Evolutionary conservation across 2,888 invertebrate genomes (phyloP).

Genomic region (Seladonia tumulorum): DNA sequence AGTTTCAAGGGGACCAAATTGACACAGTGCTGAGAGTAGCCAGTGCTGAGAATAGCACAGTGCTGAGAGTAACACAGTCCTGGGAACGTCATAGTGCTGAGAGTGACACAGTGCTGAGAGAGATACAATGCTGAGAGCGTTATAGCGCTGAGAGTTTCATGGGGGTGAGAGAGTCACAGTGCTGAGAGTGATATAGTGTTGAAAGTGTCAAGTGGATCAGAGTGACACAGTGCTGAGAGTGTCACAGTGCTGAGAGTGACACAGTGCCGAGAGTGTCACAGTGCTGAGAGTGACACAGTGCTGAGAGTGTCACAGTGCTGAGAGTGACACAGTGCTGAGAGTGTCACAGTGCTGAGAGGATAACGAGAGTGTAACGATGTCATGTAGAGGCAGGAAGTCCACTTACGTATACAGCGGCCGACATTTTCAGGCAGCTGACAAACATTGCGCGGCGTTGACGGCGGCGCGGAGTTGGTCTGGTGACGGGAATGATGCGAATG

Average conservation of each 20-base stretch:
- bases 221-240: no score
- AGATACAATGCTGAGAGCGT: no score
- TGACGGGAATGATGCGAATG: constrained; percentile 78
- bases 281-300: no score
- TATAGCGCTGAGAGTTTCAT: no score
- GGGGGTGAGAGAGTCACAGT: background rate
- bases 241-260: no score
- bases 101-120: background rate
- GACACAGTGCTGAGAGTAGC: no score
- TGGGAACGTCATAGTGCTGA: background rate
- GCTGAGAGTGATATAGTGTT: no score
- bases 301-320: no score
- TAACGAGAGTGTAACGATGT: background rate
- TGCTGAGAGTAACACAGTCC: no score
- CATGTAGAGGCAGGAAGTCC: background rate
- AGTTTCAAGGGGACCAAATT: no score
- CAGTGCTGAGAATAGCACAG: background rate
- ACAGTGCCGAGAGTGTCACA: no score
- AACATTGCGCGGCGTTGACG: constrained; percentile 71
- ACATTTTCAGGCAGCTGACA: constrained; percentile 75
- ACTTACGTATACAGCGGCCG: constrained; percentile 79
- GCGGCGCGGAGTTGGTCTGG: constrained; percentile 69
- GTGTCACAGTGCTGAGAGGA: background rate
- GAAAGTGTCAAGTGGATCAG: no score
- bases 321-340: background rate